A percentile compares a stretch with the other conserved stretches of the same genome.
These are phyloP conservation scores for Sepiola atlantica DNA, from an alignment of 2,888 invertebrate species.

Conservation along the genomic window DNA sequence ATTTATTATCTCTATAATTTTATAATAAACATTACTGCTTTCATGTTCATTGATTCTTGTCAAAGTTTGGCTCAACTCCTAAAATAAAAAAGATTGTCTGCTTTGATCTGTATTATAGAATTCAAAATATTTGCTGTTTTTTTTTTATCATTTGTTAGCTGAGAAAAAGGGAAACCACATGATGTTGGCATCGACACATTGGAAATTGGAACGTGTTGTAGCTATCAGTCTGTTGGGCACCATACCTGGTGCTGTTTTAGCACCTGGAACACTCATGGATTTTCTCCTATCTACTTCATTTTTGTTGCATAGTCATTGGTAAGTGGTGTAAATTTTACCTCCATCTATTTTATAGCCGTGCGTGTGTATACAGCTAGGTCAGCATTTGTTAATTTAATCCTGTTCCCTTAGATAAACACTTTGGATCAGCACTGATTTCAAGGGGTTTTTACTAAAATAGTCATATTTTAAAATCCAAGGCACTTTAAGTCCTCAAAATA, in stretches of 20 bases:
- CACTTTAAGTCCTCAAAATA: too few species aligned
- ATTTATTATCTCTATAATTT: too few species aligned
- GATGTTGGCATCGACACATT: conserved; percentile 69
- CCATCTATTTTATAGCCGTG: too few species aligned
- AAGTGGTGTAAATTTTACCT: too few species aligned
- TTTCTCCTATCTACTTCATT: conserved; percentile 73
- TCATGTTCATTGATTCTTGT: neutral
- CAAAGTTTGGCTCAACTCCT: neutral
- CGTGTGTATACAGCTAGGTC: neutral
- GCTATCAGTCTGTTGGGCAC: conserved; percentile 74
- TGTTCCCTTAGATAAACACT: neutral
- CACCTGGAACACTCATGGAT: conserved; percentile 75
- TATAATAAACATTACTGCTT: neutral
- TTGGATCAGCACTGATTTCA: too few species aligned
- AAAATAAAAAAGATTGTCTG: neutral
- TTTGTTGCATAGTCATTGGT: conserved; percentile 76
- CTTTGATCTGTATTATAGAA: neutral
- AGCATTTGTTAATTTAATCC: neutral
- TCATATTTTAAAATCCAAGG: too few species aligned
- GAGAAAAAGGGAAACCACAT: conserved; percentile 63
- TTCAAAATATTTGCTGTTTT: neutral
- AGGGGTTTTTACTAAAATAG: too few species aligned
- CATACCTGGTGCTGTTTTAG: conserved; percentile 74
- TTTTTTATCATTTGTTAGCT: neutral
- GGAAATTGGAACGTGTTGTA: conserved; percentile 74